phyloP scores from a whole-genome alignment of 2,888 invertebrate genomes.

The Drosophila subquinaria region DNA sequence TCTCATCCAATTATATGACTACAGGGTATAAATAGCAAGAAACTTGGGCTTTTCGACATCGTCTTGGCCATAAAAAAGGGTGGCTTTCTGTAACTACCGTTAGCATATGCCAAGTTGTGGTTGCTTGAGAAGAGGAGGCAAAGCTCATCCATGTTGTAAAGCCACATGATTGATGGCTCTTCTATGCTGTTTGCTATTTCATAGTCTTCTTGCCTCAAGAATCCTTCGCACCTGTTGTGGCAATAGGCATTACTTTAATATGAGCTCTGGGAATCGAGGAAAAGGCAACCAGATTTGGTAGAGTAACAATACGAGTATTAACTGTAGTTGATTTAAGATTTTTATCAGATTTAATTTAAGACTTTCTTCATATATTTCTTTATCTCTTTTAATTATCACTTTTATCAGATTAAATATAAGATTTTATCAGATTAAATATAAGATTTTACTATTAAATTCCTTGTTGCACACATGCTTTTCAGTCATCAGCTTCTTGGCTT shows the following conservation, averaged over 20 bases:
- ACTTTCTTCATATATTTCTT: not conserved
- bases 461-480: constrained; percentile 3
- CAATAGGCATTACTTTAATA: constrained; percentile 8
- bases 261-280: constrained; percentile 3
- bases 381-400: not conserved
- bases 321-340: constrained; percentile 1
- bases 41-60: constrained; percentile 23
- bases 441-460: constrained; percentile 2
- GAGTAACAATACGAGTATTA: not conserved
- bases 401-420: constrained; percentile 7
- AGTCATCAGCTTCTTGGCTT: not conserved
- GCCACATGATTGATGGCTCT: constrained; percentile 65
- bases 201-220: constrained; percentile 23
- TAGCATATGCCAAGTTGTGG: constrained; percentile 56
- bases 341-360: constrained; percentile 10
- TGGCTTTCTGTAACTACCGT: constrained; percentile 51
- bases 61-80: constrained; percentile 46
- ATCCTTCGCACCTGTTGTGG: constrained; percentile 63
- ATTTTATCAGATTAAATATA: constrained; percentile 3
- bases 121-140: not conserved
- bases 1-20: not conserved
- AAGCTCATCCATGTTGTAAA: constrained; percentile 50
- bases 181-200: constrained; percentile 38
- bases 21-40: constrained; percentile 27
- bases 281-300: constrained; percentile 1